A percentile compares a stretch with the other conserved stretches of the same genome.
These are phyloP conservation scores for Atethmia centrago DNA, from an alignment of 2,888 invertebrate genomes.

Conservation along the genomic window DNA sequence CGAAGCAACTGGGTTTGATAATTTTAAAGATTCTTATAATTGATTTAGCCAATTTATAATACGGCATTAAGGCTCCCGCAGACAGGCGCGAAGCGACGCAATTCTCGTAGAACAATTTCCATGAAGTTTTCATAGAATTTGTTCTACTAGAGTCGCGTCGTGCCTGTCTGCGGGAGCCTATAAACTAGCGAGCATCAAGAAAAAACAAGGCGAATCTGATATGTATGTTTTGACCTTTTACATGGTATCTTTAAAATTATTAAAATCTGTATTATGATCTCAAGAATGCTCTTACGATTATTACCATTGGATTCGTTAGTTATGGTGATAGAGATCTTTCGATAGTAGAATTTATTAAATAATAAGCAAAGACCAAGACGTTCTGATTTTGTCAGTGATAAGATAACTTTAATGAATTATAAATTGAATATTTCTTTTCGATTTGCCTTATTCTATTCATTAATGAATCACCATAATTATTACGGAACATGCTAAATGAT, in stretches of 20 bases:
- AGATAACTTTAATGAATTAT: background rate
- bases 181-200: background rate
- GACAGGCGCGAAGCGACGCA: too few species aligned
- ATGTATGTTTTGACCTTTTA: slow-evolving; percentile 7
- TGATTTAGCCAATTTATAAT: background rate
- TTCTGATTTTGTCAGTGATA: background rate
- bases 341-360: too few species aligned
- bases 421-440: background rate
- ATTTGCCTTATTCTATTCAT: background rate
- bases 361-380: background rate
- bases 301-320: background rate
- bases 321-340: slow-evolving; percentile 9
- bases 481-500: background rate
- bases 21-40: background rate
- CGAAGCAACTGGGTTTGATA: background rate
- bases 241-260: background rate
- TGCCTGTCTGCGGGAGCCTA: too few species aligned
- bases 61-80: too few species aligned
- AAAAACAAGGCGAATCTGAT: background rate
- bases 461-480: background rate
- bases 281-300: background rate
- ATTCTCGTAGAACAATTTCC: too few species aligned
- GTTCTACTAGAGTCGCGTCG: too few species aligned
- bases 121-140: too few species aligned
- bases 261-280: slow-evolving; percentile 1